phyloP scores from a whole-genome alignment of 2,888 invertebrate species.

The Caenorhabditis panamensis region DNA sequence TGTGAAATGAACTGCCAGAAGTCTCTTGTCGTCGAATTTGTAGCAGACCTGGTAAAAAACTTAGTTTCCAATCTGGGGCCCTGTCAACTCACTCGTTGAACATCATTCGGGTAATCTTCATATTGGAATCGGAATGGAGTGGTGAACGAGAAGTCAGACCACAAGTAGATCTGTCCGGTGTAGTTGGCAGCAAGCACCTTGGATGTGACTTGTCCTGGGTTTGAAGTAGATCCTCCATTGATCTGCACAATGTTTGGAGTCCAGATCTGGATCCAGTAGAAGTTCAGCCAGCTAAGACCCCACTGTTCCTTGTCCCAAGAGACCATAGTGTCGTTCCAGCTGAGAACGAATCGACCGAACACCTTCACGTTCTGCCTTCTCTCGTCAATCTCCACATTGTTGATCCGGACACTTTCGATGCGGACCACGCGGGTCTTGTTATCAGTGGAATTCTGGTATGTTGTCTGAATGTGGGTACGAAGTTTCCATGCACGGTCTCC shows the following conservation, averaged over 20 bases:
- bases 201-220: conserved; percentile 76
- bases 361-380: conserved; percentile 76
- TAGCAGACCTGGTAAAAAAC: conserved; percentile 75
- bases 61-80: neutral
- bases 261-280: conserved; percentile 81
- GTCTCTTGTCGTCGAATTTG: conserved; percentile 81
- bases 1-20: conserved; percentile 79
- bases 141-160: conserved; percentile 80
- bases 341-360: conserved; percentile 79
- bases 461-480: conserved; percentile 76
- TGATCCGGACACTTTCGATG: conserved; percentile 79
- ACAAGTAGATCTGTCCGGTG: conserved; percentile 79
- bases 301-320: conserved; percentile 81
- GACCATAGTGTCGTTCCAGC: conserved; percentile 81
- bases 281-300: conserved; percentile 81
- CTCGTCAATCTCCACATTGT: conserved; percentile 80
- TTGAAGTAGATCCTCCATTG: conserved; percentile 74
- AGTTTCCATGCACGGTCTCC: conserved; percentile 81
- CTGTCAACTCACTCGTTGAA: conserved; percentile 67
- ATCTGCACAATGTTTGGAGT: conserved; percentile 79
- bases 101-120: conserved; percentile 79
- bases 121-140: conserved; percentile 80
- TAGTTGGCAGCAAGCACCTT: conserved; percentile 81
- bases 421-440: conserved; percentile 70
- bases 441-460: conserved; percentile 74